Base-by-base conservation (phyloP, 1,140 invertebrate genomes). In the Antheraea pernyi region DNA sequence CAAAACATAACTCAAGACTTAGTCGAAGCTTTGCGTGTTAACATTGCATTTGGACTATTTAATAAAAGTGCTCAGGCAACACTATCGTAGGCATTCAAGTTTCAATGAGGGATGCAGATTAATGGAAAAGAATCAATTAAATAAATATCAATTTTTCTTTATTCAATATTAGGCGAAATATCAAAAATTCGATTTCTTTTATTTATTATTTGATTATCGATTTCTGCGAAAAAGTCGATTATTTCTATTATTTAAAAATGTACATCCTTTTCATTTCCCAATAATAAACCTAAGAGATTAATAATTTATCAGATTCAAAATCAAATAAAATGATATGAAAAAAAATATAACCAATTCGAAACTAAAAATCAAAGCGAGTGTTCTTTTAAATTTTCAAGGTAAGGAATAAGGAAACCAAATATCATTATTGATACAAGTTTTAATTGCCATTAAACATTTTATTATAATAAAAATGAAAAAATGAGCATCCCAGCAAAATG, bases 301-400 rank as follows among this genome's bases (percentile, higher is more conserved):
- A 42, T 64, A 64, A 64, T 42, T 37, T 64, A 64, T 36, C 37
- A 6, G 37, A 39, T 39, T 39, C 5, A 39, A 39, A 39, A 39
- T 9, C 30, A 39, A 37, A 64, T 64, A 64, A 36, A 64, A 64
- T 37, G 10, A 9, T 16, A 30, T 39, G 62, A 64, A 37, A 37
- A 64, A 37, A 64, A 64, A 64, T n/a, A n/a, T n/a, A 30, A 64
- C 36, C 30, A 64, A 64, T 64, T 64, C 62, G 37, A 64, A 37
- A 64, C 62, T 36, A 16, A 64, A 64, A 64, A 37, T 37, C 36
- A 30, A 64, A 64, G 37, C 7, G 37, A 39, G 9, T 39, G 37
- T 39, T 39, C 37, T 9, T 39, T 39, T 39, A 39, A 39, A 6
- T 9, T 64, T 64, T 64, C 22, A 64, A 37, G 30, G 62, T 64